Evolutionary conservation across 2,888 invertebrate species (phyloP), one percentile per base, ranked within the genome.

Genomic region (Emmelina monodactyla): DNA sequence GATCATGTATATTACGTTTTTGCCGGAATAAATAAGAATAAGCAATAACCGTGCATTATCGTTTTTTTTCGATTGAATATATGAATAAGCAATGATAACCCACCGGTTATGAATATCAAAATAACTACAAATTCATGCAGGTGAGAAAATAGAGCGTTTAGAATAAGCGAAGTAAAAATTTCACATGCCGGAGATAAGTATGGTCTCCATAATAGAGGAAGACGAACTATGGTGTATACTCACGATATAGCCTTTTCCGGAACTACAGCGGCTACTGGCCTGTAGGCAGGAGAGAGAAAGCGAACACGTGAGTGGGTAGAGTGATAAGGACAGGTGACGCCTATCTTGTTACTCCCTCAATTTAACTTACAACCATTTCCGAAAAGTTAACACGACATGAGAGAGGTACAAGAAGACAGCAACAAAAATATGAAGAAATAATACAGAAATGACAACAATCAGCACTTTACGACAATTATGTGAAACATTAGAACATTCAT

Each of bases 211-310:
- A 54, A 51, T 57, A 61, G 59, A 64, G 57, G 61, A 62, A 58
- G 67, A 68, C 66, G n/a, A 72, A 71, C 65, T 69, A 62, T 67
- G n/a, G 65, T 58, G 54, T 64, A 79, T 85, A 91, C 92, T 90
- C 85, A 92, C 92, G 91, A 92, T 91, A 90, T 92, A 91, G 87
- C 91, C 91, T 87, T 91, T 91, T 84, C 91, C 91, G 84, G 90
- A 91, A 85, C 90, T 92, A 85, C 91, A 91, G 83, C 90, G 89
- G 85, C 90, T 91, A 86, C 91, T 91, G 81, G 91, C 89, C 91
- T 92, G 85, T 70, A 70, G 70, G 73, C 83, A 85, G 68, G 73
- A 71, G 71, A 81, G 65, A 75, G 71, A 81, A 76, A 76, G 81
- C 76, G 76, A 73, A 80, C 75, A 69, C 70, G 70, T 79, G 71